Evolutionary conservation across 2,888 invertebrate genomes (phyloP).

Genomic region (Phytoseiulus persimilis): DNA sequence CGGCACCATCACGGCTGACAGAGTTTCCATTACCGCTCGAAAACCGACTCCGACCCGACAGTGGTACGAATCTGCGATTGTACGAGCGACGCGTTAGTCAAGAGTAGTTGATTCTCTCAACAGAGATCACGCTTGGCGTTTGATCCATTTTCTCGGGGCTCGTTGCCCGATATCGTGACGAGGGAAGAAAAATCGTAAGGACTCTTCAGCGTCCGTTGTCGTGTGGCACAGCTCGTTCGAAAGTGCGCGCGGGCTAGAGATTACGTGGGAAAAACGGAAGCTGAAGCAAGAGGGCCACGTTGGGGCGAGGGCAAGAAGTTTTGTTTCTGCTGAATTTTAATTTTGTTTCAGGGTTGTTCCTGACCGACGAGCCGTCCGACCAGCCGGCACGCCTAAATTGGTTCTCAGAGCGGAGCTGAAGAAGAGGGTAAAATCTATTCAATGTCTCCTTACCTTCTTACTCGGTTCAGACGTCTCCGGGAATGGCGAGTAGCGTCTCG

Average conservation of each 20-base stretch:
- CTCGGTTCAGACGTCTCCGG: background rate
- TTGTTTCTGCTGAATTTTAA: background rate
- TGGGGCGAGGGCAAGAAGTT: background rate
- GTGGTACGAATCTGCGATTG: background rate
- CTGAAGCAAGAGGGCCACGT: background rate
- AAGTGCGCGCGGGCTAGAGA: background rate
- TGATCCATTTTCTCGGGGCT: too few species aligned
- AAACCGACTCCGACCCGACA: background rate
- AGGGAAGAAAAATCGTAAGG: too few species aligned
- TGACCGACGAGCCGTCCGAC: background rate
- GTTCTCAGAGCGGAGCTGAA: background rate
- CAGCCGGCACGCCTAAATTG: background rate
- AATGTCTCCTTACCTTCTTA: background rate
- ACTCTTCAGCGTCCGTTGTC: background rate
- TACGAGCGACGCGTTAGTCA: background rate
- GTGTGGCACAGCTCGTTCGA: background rate
- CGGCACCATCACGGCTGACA: background rate
- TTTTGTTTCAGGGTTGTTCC: background rate
- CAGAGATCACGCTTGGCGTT: background rate
- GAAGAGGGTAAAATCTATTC: background rate
- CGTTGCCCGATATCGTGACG: too few species aligned
- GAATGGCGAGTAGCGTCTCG: background rate
- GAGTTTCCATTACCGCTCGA: background rate
- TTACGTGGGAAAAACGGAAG: background rate
- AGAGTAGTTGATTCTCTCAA: background rate